These are phyloP conservation scores for Plectropomus leopardus DNA, from an alignment of 2,113 vertebrate species.

Conservation along the genomic window DNA sequence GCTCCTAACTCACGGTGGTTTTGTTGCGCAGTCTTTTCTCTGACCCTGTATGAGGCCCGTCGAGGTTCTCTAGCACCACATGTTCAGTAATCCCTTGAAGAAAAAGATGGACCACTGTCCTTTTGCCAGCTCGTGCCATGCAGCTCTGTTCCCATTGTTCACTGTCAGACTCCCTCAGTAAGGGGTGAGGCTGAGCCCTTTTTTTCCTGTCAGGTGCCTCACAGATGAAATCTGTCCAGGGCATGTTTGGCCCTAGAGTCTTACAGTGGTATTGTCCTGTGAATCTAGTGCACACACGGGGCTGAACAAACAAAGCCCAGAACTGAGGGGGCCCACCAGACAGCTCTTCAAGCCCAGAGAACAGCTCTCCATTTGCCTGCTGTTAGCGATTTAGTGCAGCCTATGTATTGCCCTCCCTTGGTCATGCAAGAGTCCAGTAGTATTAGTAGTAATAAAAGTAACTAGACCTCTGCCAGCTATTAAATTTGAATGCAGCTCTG, in stretches of 20 bases:
- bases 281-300: slow-evolving; percentile 61
- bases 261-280: slow-evolving; percentile 73
- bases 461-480: background rate
- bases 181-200: slow-evolving; percentile 72
- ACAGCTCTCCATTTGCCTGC: slow-evolving; percentile 54
- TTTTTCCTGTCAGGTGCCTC: slow-evolving; percentile 76
- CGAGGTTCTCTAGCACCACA: slow-evolving; percentile 68
- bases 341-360: slow-evolving; percentile 53
- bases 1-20: slow-evolving; percentile 32
- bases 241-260: slow-evolving; percentile 73
- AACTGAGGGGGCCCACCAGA: slow-evolving; percentile 60
- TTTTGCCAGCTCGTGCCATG: slow-evolving; percentile 76
- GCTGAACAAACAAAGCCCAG: slow-evolving; percentile 73
- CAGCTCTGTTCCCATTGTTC: slow-evolving; percentile 71
- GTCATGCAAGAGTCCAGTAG: slow-evolving; percentile 20
- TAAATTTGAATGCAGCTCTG: background rate
- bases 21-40: slow-evolving; percentile 51
- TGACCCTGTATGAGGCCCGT: slow-evolving; percentile 70
- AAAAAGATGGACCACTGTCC: slow-evolving; percentile 75
- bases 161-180: slow-evolving; percentile 63
- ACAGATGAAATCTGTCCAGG: slow-evolving; percentile 73
- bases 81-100: slow-evolving; percentile 75
- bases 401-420: background rate
- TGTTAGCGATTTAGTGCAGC: slow-evolving; percentile 55
- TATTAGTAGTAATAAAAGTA: slow-evolving; percentile 12